Conservation (phyloP, 2,888 invertebrate genomes). For the Caradrina clavipalpis region DNA sequence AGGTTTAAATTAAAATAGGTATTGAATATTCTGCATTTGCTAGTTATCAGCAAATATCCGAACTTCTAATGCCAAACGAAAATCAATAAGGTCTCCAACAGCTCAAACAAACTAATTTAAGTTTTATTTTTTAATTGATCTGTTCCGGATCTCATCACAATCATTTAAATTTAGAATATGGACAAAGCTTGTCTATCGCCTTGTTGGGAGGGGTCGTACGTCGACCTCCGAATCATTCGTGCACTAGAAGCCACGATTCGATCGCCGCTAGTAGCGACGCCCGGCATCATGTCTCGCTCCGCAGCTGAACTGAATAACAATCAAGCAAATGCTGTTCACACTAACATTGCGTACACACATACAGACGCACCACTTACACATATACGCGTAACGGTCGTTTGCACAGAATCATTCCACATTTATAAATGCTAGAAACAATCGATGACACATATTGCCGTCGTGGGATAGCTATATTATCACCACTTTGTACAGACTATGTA, state of each 20-base stretch:
- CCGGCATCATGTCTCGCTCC: conserved; percentile 73
- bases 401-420: conserved; percentile 68
- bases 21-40: not conserved
- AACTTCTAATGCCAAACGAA: conserved; percentile 6
- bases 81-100: conserved; percentile 12
- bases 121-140: conserved; percentile 26
- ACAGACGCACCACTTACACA: conserved; percentile 46
- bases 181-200: conserved; percentile 61
- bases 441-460: conserved; percentile 53
- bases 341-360: conserved; percentile 60
- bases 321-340: conserved; percentile 71
- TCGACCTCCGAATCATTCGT: conserved; percentile 77
- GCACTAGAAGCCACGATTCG: conserved; percentile 71
- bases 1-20: conserved; percentile 5
- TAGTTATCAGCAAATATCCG: not conserved
- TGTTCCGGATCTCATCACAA: conserved; percentile 35
- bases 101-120: not conserved
- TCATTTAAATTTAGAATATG: conserved; percentile 62
- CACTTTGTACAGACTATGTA: conserved; percentile 36
- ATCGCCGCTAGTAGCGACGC: conserved; percentile 64
- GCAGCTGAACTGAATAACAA: conserved; percentile 80
- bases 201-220: conserved; percentile 71
- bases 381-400: conserved; percentile 68
- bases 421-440: conserved; percentile 54
- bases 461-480: conserved; percentile 35